Conservation (phyloP, 2,113 vertebrate species). For the Jacana jacana region DNA sequence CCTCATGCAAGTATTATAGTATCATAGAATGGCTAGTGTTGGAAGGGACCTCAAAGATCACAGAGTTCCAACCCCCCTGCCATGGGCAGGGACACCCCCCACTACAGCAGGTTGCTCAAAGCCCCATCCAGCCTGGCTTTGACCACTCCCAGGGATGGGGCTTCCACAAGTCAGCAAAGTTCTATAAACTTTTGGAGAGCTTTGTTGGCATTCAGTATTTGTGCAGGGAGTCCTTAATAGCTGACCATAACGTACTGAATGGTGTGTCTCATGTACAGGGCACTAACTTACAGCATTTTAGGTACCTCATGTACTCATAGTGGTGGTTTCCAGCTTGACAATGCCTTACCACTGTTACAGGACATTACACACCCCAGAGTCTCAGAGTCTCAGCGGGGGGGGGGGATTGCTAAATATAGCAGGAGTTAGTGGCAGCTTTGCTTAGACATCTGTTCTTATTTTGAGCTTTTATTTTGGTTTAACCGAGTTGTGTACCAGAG, state of each 20-base stretch:
- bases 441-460: neutral
- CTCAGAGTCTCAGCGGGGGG: too few relatives aligned
- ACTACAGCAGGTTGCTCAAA: too few relatives aligned
- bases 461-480: neutral
- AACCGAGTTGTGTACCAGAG: neutral
- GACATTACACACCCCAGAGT: neutral
- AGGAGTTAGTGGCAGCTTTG: neutral
- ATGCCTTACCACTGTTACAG: neutral
- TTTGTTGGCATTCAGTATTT: neutral
- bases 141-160: too few relatives aligned
- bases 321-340: neutral
- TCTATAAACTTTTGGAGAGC: neutral
- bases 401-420: neutral
- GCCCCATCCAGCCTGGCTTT: too few relatives aligned
- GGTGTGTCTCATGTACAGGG: fast-evolving
- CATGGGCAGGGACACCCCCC: too few relatives aligned
- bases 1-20: neutral
- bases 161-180: neutral
- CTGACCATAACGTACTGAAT: too few relatives aligned
- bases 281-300: neutral
- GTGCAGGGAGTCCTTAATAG: neutral
- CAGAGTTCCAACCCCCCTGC: too few relatives aligned
- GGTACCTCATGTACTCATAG: neutral
- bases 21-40: too few relatives aligned
- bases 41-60: too few relatives aligned